Percentiles rank a stretch among this genome's conserved stretches.
These are phyloP conservation scores for Seriola rivoliana DNA, from an alignment of 2,113 vertebrate genomes.

Conservation along the genomic window DNA sequence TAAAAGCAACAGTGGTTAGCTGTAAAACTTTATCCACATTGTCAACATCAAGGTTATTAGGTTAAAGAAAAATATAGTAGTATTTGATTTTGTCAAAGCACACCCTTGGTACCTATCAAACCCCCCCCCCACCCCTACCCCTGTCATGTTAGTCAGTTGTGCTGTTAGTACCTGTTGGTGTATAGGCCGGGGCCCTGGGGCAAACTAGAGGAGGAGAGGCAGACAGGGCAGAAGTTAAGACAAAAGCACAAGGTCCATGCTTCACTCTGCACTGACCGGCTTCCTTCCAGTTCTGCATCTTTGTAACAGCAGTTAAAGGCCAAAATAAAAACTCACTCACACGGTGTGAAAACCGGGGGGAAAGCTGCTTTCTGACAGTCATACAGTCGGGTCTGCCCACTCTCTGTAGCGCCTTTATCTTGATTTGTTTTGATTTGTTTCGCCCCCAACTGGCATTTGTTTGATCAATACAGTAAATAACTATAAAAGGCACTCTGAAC, in stretches of 20 bases:
- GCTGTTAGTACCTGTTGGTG: constrained; percentile 91
- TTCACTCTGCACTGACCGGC: constrained; percentile 3
- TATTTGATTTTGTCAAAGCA: too few species aligned
- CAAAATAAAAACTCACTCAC: background rate
- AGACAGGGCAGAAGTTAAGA: constrained; percentile 76
- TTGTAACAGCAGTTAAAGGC: constrained; percentile 1
- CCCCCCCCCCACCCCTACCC: background rate
- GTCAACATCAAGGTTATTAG: too few species aligned
- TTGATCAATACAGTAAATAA: background rate
- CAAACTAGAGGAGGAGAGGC: constrained; percentile 87
- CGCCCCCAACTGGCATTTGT: background rate
- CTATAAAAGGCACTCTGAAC: background rate
- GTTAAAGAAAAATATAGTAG: too few species aligned
- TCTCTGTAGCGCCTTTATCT: background rate
- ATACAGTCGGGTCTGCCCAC: background rate
- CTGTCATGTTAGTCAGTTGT: constrained; percentile 45
- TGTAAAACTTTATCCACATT: too few species aligned
- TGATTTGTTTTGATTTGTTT: background rate
- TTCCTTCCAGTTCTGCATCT: constrained; percentile 19
- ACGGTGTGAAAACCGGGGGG: background rate
- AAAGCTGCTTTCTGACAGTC: background rate
- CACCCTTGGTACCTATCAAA: too few species aligned
- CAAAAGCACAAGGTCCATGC: constrained; percentile 53
- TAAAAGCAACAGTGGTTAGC: too few species aligned
- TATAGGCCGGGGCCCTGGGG: constrained; percentile 89